phyloP scores from a whole-genome alignment of 2,888 invertebrate genomes.

The Margaritifera margaritifera region DNA sequence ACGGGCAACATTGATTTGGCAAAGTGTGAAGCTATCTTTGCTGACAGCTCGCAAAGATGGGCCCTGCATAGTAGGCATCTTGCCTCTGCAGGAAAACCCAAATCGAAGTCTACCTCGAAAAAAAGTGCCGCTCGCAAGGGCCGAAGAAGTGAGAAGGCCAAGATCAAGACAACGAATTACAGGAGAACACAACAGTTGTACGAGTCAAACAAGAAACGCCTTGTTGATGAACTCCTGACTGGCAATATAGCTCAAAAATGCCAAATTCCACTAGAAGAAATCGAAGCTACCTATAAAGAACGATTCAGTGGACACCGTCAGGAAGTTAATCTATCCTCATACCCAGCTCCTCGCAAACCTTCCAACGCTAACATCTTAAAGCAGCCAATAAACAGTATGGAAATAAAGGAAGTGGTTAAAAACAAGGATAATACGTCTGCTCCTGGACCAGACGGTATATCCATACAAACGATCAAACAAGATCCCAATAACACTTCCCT shows the following conservation, averaged over 20 bases:
- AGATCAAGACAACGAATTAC: background rate
- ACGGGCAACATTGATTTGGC: no score
- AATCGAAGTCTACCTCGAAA: no score
- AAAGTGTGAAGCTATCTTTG: no score
- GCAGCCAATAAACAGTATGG: slow-evolving; percentile 3
- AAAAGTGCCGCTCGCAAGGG: no score
- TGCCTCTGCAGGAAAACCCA: no score
- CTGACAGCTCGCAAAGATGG: no score
- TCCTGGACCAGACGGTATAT: slow-evolving; percentile 15
- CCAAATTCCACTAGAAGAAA: no score
- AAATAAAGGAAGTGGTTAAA: slow-evolving; percentile 1
- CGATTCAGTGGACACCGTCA: slow-evolving; percentile 13
- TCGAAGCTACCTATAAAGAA: no score
- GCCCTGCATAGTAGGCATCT: no score
- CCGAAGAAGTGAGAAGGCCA: background rate
- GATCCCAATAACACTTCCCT: slow-evolving; percentile 10
- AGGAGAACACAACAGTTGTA: slow-evolving; percentile 2
- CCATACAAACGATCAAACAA: slow-evolving; percentile 3
- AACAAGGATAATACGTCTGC: slow-evolving; percentile 14
- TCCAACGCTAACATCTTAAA: slow-evolving; percentile 9
- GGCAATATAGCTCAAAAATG: no score
- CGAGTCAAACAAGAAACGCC: no score
- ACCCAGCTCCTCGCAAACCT: slow-evolving; percentile 7
- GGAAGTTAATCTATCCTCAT: slow-evolving; percentile 7
- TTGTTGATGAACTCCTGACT: no score